phyloP scores from a whole-genome alignment of 2,888 invertebrate genomes.

The Hedya salicella region DNA sequence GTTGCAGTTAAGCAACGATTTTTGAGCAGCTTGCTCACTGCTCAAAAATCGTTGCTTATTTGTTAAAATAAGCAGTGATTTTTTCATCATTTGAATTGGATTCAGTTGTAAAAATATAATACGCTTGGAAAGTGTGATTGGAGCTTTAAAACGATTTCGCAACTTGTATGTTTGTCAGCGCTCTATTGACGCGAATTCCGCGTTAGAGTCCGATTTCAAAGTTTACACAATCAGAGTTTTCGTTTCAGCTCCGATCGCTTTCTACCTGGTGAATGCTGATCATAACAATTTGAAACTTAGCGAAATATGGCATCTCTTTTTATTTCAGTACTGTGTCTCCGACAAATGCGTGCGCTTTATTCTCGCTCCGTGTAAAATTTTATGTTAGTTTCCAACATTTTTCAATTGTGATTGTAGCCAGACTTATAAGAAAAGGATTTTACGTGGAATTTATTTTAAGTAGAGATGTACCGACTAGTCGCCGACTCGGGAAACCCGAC shows the following conservation, averaged over 20 bases:
- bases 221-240: slow-evolving; percentile 63
- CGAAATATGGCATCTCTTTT: slow-evolving; percentile 72
- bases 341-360: slow-evolving; percentile 62
- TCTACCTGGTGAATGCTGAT: slow-evolving; percentile 64
- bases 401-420: slow-evolving; percentile 57
- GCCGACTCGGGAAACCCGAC: too few species aligned
- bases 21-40: too few species aligned
- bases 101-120: not conserved
- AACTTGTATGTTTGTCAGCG: slow-evolving; percentile 56
- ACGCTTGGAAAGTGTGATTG: slow-evolving; percentile 21
- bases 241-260: slow-evolving; percentile 56
- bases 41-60: too few species aligned
- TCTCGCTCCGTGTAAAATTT: slow-evolving; percentile 67
- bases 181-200: slow-evolving; percentile 53
- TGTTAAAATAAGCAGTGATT: not conserved
- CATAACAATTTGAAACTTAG: slow-evolving; percentile 72
- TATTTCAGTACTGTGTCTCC: slow-evolving; percentile 57
- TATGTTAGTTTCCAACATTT: slow-evolving; percentile 61
- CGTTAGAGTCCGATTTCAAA: slow-evolving; percentile 58
- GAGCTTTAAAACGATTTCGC: slow-evolving; percentile 25
- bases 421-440: slow-evolving; percentile 43
- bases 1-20: too few species aligned
- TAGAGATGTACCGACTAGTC: too few species aligned
- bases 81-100: too few species aligned
- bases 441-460: slow-evolving; percentile 9